A percentile compares a stretch with the other conserved stretches of the same genome.
phyloP scores from a whole-genome alignment of 2,888 invertebrate genomes.

The Epinotia brunnichana region DNA sequence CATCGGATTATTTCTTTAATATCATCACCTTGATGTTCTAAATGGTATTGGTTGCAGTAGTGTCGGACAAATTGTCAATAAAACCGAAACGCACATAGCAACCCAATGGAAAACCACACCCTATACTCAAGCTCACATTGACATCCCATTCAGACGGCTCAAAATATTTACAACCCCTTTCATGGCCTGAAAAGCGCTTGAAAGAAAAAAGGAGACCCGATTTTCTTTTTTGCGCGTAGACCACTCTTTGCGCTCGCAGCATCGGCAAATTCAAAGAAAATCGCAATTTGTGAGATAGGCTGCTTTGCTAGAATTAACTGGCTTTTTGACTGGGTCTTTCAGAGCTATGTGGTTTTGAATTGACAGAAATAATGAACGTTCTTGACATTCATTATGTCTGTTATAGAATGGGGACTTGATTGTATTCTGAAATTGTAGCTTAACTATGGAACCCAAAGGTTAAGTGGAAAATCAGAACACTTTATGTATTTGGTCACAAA shows the following conservation, averaged over 20 bases:
- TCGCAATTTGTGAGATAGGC: constrained; percentile 41
- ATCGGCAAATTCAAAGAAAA: constrained; percentile 44
- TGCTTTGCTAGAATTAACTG: constrained; percentile 32
- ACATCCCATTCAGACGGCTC: constrained; percentile 46
- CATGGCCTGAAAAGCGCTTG: constrained; percentile 45
- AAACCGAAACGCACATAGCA: constrained; percentile 14
- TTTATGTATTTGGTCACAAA: too few relatives aligned
- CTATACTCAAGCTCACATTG: constrained; percentile 45
- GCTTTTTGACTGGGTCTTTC: constrained; percentile 38
- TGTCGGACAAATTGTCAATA: background rate
- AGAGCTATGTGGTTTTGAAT: constrained; percentile 6
- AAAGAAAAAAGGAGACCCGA: constrained; percentile 63
- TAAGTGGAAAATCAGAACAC: too few relatives aligned
- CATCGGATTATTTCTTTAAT: too few relatives aligned
- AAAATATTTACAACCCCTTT: constrained; percentile 48
- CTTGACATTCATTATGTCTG: background rate
- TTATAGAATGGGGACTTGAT: background rate
- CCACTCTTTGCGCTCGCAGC: constrained; percentile 64
- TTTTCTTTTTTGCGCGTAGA: constrained; percentile 76
- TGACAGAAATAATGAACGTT: constrained; percentile 17
- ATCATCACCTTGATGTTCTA: too few relatives aligned
- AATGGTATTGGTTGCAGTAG: too few relatives aligned
- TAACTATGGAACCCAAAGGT: too few relatives aligned
- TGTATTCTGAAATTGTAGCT: too few relatives aligned
- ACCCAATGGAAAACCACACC: constrained; percentile 38